phyloP scores from a whole-genome alignment of 2,888 invertebrate species.

The Rhodophaea formosa region DNA sequence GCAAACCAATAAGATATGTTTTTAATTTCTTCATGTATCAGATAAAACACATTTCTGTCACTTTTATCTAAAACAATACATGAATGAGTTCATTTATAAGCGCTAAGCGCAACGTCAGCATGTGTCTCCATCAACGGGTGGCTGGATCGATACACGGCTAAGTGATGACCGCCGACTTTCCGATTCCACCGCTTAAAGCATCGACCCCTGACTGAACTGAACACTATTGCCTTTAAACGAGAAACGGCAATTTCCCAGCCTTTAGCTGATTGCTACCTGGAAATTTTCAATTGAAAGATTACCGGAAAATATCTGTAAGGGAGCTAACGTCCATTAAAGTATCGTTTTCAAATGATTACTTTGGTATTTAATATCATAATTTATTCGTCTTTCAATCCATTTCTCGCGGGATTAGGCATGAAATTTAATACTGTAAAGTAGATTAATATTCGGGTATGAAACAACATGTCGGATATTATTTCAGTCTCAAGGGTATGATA shows the following conservation, averaged over 20 bases:
- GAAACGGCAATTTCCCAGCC: background rate
- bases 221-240: background rate
- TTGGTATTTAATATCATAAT: background rate
- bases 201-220: background rate
- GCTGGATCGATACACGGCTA: constrained; percentile 44
- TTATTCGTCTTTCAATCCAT: background rate
- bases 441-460: background rate
- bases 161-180: constrained; percentile 40
- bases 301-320: too few species aligned
- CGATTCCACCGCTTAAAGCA: background rate
- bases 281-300: too few species aligned
- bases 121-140: constrained; percentile 47
- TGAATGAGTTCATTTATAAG: too few species aligned
- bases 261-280: too few species aligned
- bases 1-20: too few species aligned
- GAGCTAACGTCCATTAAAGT: too few species aligned
- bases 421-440: background rate
- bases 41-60: too few species aligned
- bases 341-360: background rate
- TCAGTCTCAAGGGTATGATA: background rate
- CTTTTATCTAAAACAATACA: too few species aligned
- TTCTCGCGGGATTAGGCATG: background rate
- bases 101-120: constrained; percentile 24
- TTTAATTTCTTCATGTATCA: too few species aligned
- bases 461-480: background rate